Evolutionary conservation across 2,113 vertebrate species (phyloP).

Genomic region (human): DNA sequence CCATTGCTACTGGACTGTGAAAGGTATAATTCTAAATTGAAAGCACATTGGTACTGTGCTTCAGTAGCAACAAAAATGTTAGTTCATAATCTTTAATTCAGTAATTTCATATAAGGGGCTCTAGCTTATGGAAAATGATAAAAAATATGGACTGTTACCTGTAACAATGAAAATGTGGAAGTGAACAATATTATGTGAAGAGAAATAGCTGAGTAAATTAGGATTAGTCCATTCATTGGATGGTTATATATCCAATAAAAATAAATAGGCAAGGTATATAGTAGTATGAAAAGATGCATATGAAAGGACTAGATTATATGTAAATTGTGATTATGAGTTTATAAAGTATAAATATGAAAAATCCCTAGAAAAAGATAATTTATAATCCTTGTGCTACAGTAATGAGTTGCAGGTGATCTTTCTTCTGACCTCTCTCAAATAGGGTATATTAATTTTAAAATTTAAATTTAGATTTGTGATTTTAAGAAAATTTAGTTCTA

Average conservation of each 20-base stretch:
- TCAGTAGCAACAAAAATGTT: not conserved
- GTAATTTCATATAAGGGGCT: not conserved
- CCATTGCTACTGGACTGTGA: not conserved
- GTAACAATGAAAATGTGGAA: not conserved
- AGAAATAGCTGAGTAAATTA: constrained; percentile 5
- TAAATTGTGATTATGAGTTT: not conserved
- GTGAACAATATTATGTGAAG: not conserved
- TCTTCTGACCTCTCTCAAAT: not conserved
- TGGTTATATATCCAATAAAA: not conserved
- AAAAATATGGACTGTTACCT: not conserved
- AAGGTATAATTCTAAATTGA: not conserved
- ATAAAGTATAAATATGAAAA: not conserved
- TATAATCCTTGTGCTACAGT: not conserved
- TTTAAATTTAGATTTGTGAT: not conserved
- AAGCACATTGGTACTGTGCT: not conserved
- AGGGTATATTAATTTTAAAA: not conserved
- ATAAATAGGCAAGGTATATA: not conserved
- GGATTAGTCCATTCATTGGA: not conserved
- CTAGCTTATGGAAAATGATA: not conserved
- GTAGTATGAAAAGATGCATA: not conserved
- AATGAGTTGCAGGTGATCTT: not conserved
- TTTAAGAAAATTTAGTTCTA: constrained; percentile 14
- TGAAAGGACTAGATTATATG: not conserved
- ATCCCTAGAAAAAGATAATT: not conserved
- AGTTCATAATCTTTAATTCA: not conserved